Conservation (phyloP, 1,140 invertebrate genomes). For the Heliconius melpomene region DNA sequence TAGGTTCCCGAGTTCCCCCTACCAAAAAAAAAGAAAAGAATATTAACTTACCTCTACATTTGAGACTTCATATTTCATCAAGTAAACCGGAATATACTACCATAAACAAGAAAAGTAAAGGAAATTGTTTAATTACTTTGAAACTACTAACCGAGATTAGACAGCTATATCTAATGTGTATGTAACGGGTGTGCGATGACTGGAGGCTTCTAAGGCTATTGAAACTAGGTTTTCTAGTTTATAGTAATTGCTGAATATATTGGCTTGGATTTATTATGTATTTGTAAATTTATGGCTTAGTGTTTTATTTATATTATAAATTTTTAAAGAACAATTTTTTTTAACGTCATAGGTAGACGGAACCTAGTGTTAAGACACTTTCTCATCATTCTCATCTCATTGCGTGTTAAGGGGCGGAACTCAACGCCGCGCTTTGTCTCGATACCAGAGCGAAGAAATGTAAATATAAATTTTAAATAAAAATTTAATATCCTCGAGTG, state of each 20-base stretch:
- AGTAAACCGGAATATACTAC: slow-evolving; percentile 15
- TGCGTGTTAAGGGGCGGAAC: too few relatives aligned
- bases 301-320: background rate
- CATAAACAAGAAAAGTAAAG: slow-evolving; percentile 32
- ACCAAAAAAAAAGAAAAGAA: background rate
- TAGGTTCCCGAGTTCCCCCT: too few relatives aligned
- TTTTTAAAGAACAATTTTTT: background rate
- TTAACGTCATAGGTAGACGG: background rate
- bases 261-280: background rate
- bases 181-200: slow-evolving; percentile 51
- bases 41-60: background rate
- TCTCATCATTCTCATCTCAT: too few relatives aligned
- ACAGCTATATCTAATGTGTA: slow-evolving; percentile 28
- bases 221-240: background rate
- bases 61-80: background rate
- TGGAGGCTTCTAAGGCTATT: slow-evolving; percentile 23
- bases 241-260: background rate
- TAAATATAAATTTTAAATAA: too few relatives aligned
- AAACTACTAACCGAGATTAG: slow-evolving; percentile 55
- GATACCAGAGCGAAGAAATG: too few relatives aligned
- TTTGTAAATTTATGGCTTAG: background rate
- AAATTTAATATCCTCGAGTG: too few relatives aligned
- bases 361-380: too few relatives aligned
- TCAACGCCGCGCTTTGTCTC: too few relatives aligned
- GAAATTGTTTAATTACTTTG: slow-evolving; percentile 56